Evolutionary conservation across 1,140 invertebrate species (phyloP), one percentile per base, ranked within the genome.

Genomic region (Cataglyphis hispanica): DNA sequence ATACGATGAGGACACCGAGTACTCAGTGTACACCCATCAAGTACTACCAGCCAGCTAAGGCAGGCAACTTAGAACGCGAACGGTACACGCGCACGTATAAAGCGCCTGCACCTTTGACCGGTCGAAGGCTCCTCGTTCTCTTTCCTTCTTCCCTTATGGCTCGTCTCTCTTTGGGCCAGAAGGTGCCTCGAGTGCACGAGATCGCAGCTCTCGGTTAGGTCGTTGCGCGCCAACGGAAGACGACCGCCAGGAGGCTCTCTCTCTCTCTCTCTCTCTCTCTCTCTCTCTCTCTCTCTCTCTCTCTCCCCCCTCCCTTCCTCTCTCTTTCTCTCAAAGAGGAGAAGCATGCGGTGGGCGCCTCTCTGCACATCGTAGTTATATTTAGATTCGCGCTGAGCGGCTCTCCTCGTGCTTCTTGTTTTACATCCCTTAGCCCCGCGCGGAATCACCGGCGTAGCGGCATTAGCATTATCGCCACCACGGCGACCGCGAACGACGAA

Each of bases 351-450:
- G 85, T 87, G 85, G 90, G 89, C 90, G 90, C 90, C 89, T 90
- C 85, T 34, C 37, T 70, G 63, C 87, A 81, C 89, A 78, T 85
- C 84, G 87, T 88, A 88, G 91, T 93, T 93, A 93, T 93, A 93
- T 93, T 93, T 93, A 93, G 92, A 92, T 92, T 92, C 87, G 88
- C 87, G 83, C 77, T 87, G 88, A 85, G 83, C 89, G 78, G 64
- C 87, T 88, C 46, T 50, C 46, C 46, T 88, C 89, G 86, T 90
- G 89, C 89, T 93, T 90, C 92, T 93, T 91, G 89, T 93, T 93
- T 92, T 92, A 93, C 91, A 92, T 92, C 86, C 84, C 67, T 37
- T 56, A 69, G 34, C 78, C 78, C 40, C 63, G 67, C 75, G 76
- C 75, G 70, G 76, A 88, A 64, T 85, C 85, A 66, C 80, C 74